Conservation (phyloP, 2,888 invertebrate species). For the Oeneis ivallda region DNA sequence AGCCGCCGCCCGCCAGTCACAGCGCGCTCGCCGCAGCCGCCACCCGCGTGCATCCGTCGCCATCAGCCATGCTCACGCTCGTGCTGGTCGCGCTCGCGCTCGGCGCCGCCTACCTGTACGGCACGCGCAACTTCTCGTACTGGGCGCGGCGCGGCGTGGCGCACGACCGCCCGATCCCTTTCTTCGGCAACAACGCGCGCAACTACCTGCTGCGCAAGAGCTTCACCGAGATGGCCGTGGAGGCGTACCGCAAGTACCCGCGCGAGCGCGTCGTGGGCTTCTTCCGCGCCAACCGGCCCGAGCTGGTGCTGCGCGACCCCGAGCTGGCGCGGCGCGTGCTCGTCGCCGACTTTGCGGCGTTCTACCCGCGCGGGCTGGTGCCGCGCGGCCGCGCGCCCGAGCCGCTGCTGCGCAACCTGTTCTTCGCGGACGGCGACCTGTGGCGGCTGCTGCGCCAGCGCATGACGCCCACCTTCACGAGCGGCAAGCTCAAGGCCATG, state of each 20-base stretch:
- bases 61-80: slow-evolving; percentile 8
- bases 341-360: slow-evolving; percentile 55
- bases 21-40: not conserved
- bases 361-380: slow-evolving; percentile 55
- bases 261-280: slow-evolving; percentile 57
- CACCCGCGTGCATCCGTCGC: not conserved
- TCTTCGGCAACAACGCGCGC: slow-evolving; percentile 55
- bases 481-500: slow-evolving; percentile 61
- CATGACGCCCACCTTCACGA: slow-evolving; percentile 61
- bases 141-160: slow-evolving; percentile 55
- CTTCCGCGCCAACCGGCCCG: slow-evolving; percentile 51
- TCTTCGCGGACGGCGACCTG: slow-evolving; percentile 59
- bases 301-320: slow-evolving; percentile 59
- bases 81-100: slow-evolving; percentile 3
- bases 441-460: slow-evolving; percentile 62
- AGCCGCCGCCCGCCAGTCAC: too few relatives aligned
- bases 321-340: slow-evolving; percentile 56
- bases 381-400: slow-evolving; percentile 49
- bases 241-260: slow-evolving; percentile 59
- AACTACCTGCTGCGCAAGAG: slow-evolving; percentile 52
- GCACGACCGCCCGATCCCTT: slow-evolving; percentile 54
- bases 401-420: slow-evolving; percentile 58
- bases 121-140: slow-evolving; percentile 52
- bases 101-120: slow-evolving; percentile 40
- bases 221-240: slow-evolving; percentile 48